phyloP scores from a whole-genome alignment of 2,113 vertebrate genomes.

The Ginglymostoma cirratum region DNA sequence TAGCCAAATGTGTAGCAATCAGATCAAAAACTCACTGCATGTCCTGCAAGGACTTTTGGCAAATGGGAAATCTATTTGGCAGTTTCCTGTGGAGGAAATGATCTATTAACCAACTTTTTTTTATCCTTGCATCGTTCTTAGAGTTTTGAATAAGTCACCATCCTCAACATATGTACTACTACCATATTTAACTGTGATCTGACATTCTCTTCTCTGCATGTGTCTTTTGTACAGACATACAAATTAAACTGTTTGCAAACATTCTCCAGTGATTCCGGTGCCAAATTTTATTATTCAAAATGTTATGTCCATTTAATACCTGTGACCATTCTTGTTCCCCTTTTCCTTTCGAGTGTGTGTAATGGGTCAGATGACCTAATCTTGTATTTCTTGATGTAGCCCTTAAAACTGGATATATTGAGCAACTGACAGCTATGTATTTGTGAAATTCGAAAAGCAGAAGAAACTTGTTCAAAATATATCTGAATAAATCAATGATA shows the following conservation, averaged over 20 bases:
- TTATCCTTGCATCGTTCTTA: background rate
- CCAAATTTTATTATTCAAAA: background rate
- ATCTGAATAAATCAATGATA: background rate
- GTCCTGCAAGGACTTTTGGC: background rate
- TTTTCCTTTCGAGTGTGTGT: too few species aligned
- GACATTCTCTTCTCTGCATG: background rate
- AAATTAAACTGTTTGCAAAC: background rate
- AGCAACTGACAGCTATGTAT: background rate
- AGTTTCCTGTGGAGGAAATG: background rate
- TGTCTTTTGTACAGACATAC: background rate
- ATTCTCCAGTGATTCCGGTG: background rate
- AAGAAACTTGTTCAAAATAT: background rate
- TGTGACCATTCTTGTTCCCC: too few species aligned
- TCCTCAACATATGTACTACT: background rate
- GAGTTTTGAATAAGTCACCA: background rate
- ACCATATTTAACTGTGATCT: background rate
- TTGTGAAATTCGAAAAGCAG: background rate
- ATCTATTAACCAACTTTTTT: background rate
- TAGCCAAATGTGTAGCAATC: background rate
- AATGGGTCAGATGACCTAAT: too few species aligned
- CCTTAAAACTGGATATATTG: background rate
- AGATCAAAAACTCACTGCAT: background rate
- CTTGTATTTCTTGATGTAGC: background rate
- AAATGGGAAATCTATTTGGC: background rate
- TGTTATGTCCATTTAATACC: background rate